Percentiles rank a stretch among this genome's conserved stretches.
These are phyloP conservation scores for Synchiropus splendidus DNA, from an alignment of 2,113 vertebrate species.

Conservation along the genomic window DNA sequence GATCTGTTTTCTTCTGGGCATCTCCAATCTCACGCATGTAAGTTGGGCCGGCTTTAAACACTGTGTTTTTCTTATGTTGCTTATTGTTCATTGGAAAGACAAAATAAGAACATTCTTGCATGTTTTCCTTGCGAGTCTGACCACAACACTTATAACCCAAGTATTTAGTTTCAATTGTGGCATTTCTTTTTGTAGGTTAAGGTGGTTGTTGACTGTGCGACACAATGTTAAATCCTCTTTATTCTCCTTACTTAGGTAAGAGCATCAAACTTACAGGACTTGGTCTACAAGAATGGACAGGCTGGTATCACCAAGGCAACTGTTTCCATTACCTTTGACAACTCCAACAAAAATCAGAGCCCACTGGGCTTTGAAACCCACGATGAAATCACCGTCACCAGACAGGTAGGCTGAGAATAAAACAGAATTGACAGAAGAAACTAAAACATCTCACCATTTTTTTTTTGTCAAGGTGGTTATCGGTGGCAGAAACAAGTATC, in stretches of 20 bases:
- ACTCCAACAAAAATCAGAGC: constrained; percentile 84
- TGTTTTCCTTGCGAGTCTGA: no score
- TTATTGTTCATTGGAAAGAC: no score
- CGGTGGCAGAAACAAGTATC: constrained; percentile 89
- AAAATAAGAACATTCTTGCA: no score
- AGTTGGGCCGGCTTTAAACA: constrained; percentile 11
- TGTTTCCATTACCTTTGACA: constrained; percentile 90
- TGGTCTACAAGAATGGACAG: constrained; percentile 92
- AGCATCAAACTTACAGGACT: constrained; percentile 83
- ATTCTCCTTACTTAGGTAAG: constrained; percentile 70
- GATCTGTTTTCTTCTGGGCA: constrained; percentile 91
- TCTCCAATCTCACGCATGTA: constrained; percentile 83
- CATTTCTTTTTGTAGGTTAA: background rate
- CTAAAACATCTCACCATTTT: background rate
- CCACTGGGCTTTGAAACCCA: constrained; percentile 85
- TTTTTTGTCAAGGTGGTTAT: constrained; percentile 67
- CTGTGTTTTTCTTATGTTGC: no score
- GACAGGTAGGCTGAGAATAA: constrained; percentile 71
- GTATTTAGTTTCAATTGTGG: no score
- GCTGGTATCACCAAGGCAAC: constrained; percentile 87
- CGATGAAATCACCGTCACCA: constrained; percentile 85
- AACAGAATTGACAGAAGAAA: background rate
- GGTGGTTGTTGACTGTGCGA: background rate
- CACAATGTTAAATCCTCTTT: background rate
- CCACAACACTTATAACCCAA: no score